These are phyloP conservation scores for Ceyx cyanopectus DNA, from an alignment of 2,113 vertebrate species.

Conservation along the genomic window DNA sequence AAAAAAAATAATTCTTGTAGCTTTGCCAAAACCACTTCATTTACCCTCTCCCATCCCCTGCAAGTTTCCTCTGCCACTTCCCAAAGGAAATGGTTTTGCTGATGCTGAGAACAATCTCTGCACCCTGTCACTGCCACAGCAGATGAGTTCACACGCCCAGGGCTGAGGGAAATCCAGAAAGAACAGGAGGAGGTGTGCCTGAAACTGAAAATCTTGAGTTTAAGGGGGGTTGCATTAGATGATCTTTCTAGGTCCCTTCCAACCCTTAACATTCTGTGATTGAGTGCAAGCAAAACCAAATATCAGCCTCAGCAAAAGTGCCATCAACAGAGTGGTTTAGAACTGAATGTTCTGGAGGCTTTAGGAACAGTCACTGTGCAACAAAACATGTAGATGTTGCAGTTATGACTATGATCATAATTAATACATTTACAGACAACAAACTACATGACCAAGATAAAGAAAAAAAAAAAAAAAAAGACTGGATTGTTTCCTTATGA, in stretches of 20 bases:
- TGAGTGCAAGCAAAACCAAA: background rate
- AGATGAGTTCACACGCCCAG: rapidly evolving
- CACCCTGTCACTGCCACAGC: background rate
- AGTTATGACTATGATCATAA: background rate
- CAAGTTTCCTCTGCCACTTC: background rate
- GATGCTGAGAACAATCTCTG: background rate
- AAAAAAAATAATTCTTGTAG: background rate
- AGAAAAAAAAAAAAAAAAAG: background rate
- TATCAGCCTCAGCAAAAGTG: background rate
- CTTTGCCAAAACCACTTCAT: background rate
- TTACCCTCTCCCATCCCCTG: background rate
- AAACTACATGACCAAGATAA: background rate
- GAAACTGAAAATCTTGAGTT: background rate
- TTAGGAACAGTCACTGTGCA: background rate
- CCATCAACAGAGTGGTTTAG: background rate
- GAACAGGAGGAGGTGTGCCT: background rate
- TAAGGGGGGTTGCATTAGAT: too few relatives aligned
- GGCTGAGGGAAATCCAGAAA: background rate
- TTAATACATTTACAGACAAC: background rate
- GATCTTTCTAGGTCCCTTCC: too few relatives aligned
- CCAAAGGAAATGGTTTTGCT: background rate
- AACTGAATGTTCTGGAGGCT: background rate
- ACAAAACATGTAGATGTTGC: background rate
- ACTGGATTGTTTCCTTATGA: background rate
- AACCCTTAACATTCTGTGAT: too few relatives aligned